phyloP scores from a whole-genome alignment of 2,888 invertebrate genomes.

The Andrena hattorfiana region DNA sequence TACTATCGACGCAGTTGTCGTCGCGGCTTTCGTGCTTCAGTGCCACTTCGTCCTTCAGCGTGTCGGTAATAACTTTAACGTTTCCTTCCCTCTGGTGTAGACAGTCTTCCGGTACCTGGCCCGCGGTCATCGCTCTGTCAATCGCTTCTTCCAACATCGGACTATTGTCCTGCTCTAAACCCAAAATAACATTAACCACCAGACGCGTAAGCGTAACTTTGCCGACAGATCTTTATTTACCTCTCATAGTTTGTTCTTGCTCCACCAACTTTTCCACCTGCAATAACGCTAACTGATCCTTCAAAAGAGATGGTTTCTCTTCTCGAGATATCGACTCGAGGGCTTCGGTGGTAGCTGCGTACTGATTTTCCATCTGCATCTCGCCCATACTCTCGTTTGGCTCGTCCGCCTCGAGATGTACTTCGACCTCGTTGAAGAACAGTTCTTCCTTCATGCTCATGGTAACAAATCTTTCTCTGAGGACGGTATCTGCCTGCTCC shows the following conservation, averaged over 20 bases:
- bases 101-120: constrained; percentile 25
- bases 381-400: constrained; percentile 60
- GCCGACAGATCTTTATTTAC: constrained; percentile 40
- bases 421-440: constrained; percentile 82
- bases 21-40: constrained; percentile 41
- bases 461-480: constrained; percentile 78
- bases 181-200: constrained; percentile 13
- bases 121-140: constrained; percentile 14
- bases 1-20: constrained; percentile 57
- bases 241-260: constrained; percentile 53
- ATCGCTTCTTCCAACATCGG: constrained; percentile 42
- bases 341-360: constrained; percentile 52
- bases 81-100: constrained; percentile 3
- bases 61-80: constrained; percentile 19
- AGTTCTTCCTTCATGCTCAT: constrained; percentile 81
- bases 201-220: not conserved
- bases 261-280: constrained; percentile 77
- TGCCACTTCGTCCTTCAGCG: constrained; percentile 26
- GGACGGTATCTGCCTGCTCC: constrained; percentile 81
- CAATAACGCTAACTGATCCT: constrained; percentile 79
- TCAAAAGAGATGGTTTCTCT: constrained; percentile 73
- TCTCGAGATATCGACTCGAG: constrained; percentile 28
- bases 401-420: constrained; percentile 74
- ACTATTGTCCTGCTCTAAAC: constrained; percentile 47
- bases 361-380: constrained; percentile 64